Conservation (phyloP, 2,888 invertebrate genomes). For the Scaptomyza reducta region DNA sequence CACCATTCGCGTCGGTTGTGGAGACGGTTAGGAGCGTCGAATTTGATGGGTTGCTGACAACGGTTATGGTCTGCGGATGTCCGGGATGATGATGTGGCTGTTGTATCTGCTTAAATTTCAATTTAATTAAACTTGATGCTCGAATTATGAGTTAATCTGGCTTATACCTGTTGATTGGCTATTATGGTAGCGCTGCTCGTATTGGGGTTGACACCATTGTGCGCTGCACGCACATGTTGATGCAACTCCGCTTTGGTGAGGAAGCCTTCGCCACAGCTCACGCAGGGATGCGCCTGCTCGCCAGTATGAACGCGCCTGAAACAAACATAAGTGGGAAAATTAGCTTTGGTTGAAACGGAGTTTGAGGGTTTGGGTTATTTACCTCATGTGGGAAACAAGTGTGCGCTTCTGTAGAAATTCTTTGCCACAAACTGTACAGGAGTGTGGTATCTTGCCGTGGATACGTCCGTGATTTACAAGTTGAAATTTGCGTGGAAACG, state of each 20-base stretch:
- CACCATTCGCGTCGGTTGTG: slow-evolving; percentile 82
- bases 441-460: slow-evolving; percentile 92
- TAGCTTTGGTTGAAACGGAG: background rate
- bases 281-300: slow-evolving; percentile 90
- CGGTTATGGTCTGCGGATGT: slow-evolving; percentile 84
- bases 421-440: slow-evolving; percentile 92
- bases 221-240: slow-evolving; percentile 87
- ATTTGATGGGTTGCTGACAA: slow-evolving; percentile 83
- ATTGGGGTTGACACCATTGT: slow-evolving; percentile 84
- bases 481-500: slow-evolving; percentile 93
- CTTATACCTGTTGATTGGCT: slow-evolving; percentile 80
- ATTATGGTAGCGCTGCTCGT: slow-evolving; percentile 84
- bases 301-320: slow-evolving; percentile 88
- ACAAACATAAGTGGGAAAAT: background rate
- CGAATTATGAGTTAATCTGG: background rate
- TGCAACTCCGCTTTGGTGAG: slow-evolving; percentile 89
- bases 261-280: slow-evolving; percentile 91
- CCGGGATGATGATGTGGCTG: slow-evolving; percentile 85
- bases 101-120: slow-evolving; percentile 80
- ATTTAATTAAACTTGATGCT: slow-evolving; percentile 66
- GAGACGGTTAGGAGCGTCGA: slow-evolving; percentile 83
- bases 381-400: slow-evolving; percentile 92
- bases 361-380: slow-evolving; percentile 31
- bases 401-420: slow-evolving; percentile 94
- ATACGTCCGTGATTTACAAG: slow-evolving; percentile 92